phyloP scores from a whole-genome alignment of 2,888 invertebrate genomes.

The Lissonota sp. region DNA sequence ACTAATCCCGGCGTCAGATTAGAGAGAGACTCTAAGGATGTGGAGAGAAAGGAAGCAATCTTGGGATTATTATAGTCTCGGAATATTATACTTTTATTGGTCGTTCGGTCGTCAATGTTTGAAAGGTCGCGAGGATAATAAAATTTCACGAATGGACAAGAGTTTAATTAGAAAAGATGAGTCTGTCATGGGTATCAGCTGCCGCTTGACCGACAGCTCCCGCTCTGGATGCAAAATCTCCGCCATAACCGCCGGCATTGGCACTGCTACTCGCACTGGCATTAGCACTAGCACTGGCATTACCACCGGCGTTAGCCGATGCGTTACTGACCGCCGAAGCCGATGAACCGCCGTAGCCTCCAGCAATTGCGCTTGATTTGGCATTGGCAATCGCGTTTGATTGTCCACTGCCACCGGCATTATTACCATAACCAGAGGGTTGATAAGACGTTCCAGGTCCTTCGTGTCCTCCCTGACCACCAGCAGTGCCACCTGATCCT shows the following conservation, averaged over 20 bases:
- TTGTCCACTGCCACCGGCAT: constrained; percentile 62
- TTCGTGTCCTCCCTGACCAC: constrained; percentile 25
- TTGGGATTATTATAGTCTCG: not conserved
- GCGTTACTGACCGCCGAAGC: constrained; percentile 69
- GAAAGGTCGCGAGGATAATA: constrained; percentile 15
- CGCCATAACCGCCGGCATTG: constrained; percentile 49
- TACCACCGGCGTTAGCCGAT: constrained; percentile 64
- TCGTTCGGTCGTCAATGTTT: constrained; percentile 1
- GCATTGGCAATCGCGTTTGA: constrained; percentile 68
- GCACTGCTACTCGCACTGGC: constrained; percentile 70
- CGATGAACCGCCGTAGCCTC: constrained; percentile 59
- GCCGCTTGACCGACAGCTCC: constrained; percentile 72
- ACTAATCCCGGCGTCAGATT: not conserved
- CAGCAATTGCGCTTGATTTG: constrained; percentile 63
- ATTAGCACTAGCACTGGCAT: constrained; percentile 53
- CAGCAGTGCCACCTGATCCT: constrained; percentile 13
- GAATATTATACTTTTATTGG: constrained; percentile 1
- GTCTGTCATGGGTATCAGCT: constrained; percentile 71
- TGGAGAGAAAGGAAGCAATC: constrained; percentile 15
- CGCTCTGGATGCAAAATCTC: constrained; percentile 67
- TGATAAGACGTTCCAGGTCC: constrained; percentile 44
- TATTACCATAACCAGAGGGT: constrained; percentile 12
- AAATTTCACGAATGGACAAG: not conserved
- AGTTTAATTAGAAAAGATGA: constrained; percentile 71
- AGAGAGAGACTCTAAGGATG: not conserved